A percentile compares a stretch with the other conserved stretches of the same genome.
Conservation (phyloP, 1,140 invertebrate genomes). For the Archivesica marissinica region DNA sequence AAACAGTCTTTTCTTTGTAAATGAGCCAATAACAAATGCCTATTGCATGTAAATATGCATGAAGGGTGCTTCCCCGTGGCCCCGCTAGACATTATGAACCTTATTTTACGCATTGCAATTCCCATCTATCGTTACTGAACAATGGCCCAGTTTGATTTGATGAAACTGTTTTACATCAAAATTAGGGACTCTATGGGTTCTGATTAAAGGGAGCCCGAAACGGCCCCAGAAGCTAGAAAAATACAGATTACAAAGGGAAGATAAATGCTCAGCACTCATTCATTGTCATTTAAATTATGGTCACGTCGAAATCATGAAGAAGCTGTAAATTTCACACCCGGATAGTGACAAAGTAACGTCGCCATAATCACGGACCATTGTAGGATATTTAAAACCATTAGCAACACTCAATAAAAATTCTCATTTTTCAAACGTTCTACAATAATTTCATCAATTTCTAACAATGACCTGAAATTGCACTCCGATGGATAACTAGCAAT, state of each 20-base stretch:
- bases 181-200: not conserved
- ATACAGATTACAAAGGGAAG: not conserved
- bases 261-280: not conserved
- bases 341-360: slow-evolving; percentile 25
- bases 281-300: slow-evolving; percentile 43
- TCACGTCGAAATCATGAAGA: not conserved
- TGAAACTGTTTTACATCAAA: slow-evolving; percentile 32
- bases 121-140: not conserved
- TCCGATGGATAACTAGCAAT: not conserved
- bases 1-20: not conserved
- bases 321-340: slow-evolving; percentile 40
- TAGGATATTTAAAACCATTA: slow-evolving; percentile 55
- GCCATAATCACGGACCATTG: slow-evolving; percentile 9
- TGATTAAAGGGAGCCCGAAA: slow-evolving; percentile 27
- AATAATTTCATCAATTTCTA: slow-evolving; percentile 58
- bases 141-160: slow-evolving; percentile 1
- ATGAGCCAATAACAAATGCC: not conserved
- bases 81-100: not conserved
- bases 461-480: slow-evolving; percentile 45
- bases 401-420: slow-evolving; percentile 47
- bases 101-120: not conserved
- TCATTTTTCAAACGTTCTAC: slow-evolving; percentile 59
- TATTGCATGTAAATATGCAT: not conserved
- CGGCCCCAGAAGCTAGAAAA: not conserved
- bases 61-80: not conserved